Evolutionary conservation across 2,797 vertebrate genomes (phyloP), one percentile per base, ranked within the genome.

Genomic region (Sebastes cheni): DNA sequence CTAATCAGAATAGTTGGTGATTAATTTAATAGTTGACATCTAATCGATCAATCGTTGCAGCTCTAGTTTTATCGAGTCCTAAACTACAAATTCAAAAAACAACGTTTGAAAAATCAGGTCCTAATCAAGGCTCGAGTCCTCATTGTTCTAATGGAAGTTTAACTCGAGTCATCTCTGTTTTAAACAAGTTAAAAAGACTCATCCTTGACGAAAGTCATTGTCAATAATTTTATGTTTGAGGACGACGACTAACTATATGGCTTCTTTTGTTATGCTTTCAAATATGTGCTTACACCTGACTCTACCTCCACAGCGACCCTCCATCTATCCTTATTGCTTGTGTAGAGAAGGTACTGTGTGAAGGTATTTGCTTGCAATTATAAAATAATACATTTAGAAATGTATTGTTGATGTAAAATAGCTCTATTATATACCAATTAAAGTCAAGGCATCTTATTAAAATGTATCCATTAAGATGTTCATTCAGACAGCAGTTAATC

Each of bases 401-500:
- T 32, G 5, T 34, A 13, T n/a, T 62, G 5, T n/a, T 27, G 0
- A 50, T 56, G 6, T 54, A 18, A 25, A 46, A 52, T 22, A 46
- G 22, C 10, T 46, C 23, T 8, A 11, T 30, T 7, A 11, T 30
- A 9, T 12, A 25, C 3, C 16, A 36, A 39, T 77, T 46, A 6
- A 67, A 73, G 58, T 61, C 8, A 59, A 59, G 6, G 22, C 30
- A 52, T 75, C 25, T 64, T 18, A 62, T 64, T 36, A 46, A 36
- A 73, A 62, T 8, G 1, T 4, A 65, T 67, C 30, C 22, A 60
- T 69, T 46, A 34, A 78, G 39, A 64, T 50, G 36, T 61, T 56
- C 1, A 27, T 58, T 27, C 5, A 39, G 12, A 22, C 79, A 30
- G 62, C 54, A 25, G 56, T 4, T 8, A 20, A 75, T 91, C 88